Percentiles rank a stretch among this genome's conserved stretches.
These are phyloP conservation scores for Mantis religiosa DNA, from an alignment of 2,888 invertebrate species.

Conservation along the genomic window DNA sequence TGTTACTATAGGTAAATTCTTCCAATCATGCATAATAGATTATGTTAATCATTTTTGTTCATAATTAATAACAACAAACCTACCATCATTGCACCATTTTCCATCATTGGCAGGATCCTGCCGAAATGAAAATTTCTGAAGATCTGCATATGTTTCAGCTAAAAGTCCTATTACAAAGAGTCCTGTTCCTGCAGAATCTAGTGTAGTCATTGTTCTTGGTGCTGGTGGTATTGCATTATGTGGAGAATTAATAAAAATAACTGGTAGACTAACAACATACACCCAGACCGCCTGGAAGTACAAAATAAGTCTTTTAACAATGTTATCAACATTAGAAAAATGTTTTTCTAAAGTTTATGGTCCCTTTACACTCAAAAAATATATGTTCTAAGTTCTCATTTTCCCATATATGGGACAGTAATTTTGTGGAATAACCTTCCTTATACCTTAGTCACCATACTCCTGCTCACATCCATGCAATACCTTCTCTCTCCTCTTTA, in stretches of 20 bases:
- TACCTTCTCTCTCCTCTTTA: too few relatives aligned
- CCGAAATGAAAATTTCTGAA: constrained; percentile 87
- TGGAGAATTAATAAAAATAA: constrained; percentile 85
- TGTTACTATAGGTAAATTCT: too few relatives aligned
- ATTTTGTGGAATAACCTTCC: too few relatives aligned
- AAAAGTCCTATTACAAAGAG: constrained; percentile 80
- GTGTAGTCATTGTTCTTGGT: constrained; percentile 70
- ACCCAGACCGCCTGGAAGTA: constrained; percentile 81
- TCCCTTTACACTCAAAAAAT: too few relatives aligned
- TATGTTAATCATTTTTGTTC: background rate
- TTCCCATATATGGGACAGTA: too few relatives aligned
- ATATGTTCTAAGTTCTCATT: too few relatives aligned
- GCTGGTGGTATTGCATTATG: constrained; percentile 65
- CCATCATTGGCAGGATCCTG: constrained; percentile 85
- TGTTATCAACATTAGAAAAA: background rate
- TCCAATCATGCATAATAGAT: too few relatives aligned
- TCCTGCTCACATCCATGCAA: too few relatives aligned
- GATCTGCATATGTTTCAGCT: constrained; percentile 85
- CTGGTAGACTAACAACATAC: constrained; percentile 83
- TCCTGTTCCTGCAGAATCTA: constrained; percentile 81
- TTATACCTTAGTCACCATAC: too few relatives aligned
- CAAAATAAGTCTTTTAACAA: background rate
- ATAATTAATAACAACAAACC: constrained; percentile 31
- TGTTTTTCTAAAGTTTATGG: background rate
- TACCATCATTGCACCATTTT: constrained; percentile 88